Evolutionary conservation across 1,140 invertebrate species (phyloP), one percentile per base, ranked within the genome.

Genomic region (Drosophila biarmipes): DNA sequence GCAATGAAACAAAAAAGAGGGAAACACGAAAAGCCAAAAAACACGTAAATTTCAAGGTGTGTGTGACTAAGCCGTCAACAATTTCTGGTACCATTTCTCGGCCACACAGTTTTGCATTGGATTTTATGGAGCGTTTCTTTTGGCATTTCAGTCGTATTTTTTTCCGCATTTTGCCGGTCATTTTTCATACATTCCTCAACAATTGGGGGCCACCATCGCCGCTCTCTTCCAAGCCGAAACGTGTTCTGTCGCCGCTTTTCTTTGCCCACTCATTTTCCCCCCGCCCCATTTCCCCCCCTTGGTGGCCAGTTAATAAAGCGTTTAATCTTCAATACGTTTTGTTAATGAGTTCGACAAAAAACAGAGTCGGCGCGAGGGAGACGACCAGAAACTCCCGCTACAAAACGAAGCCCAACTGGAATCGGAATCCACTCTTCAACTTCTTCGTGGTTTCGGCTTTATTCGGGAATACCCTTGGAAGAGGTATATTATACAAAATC

Each of bases 281-380:
- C 24, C 27, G 14, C 54, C 68, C 52, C 15, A 35, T 34, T n/a
- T 27, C 15, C 54, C 68, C 52, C 19, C 35, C 27, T 17, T 40
- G 52, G 34, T 54, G 15, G 15, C 34, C 45, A 35, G 43, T 49
- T 79, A 78, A 73, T 69, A 78, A 76, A 71, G 72, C 73, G 67
- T 73, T 81, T 82, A 81, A 81, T 78, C 79, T 82, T 59, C 78
- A 78, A 80, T 85, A 80, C 81, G 67, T 81, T 81, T 75, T 78
- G 61, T 89, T 87, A 86, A 86, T 86, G 82, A 87, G 78, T 82
- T 75, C 74, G 61, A 78, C 75, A 54, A 35, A 31, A 54, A 35
- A 31, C 49, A 43, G 52, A 37, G 31, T 8, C 15, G 31, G 17
- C 8, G 3, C 24, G 42, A 34, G 15, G 42, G 24, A 62, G 59